A percentile compares a stretch with the other conserved stretches of the same genome.
These are phyloP conservation scores for Lepilemur ruficaudatus DNA, from an alignment of 2,797 vertebrate genomes.

Conservation along the genomic window DNA sequence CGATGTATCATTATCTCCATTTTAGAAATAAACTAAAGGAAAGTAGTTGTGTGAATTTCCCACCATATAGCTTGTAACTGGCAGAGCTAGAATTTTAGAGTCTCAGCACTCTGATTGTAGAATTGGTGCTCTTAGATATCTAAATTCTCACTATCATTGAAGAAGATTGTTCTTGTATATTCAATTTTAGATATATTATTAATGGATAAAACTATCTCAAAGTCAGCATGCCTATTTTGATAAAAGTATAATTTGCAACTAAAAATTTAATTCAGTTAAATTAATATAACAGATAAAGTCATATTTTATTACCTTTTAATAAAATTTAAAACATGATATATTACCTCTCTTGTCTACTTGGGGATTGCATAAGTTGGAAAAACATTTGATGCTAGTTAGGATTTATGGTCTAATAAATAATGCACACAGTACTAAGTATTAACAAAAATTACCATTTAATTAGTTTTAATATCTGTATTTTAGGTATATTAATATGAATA, in stretches of 20 bases:
- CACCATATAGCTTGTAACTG: neutral
- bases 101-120: neutral
- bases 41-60: neutral
- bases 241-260: neutral
- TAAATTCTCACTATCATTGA: neutral
- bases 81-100: neutral
- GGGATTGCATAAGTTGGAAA: neutral
- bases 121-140: neutral
- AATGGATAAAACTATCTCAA: neutral
- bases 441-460: neutral
- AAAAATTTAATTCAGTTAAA: neutral
- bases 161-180: neutral
- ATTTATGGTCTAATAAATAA: neutral
- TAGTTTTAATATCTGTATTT: neutral
- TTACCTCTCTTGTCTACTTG: neutral
- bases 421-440: neutral
- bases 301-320: neutral
- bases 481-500: neutral
- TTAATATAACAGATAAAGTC: neutral
- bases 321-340: neutral
- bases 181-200: neutral
- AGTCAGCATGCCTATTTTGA: neutral
- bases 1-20: neutral
- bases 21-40: neutral
- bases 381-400: neutral